A percentile compares a stretch with the other conserved stretches of the same genome.
Conservation (phyloP, 1,140 invertebrate species). For the Cherax quadricarinatus region DNA sequence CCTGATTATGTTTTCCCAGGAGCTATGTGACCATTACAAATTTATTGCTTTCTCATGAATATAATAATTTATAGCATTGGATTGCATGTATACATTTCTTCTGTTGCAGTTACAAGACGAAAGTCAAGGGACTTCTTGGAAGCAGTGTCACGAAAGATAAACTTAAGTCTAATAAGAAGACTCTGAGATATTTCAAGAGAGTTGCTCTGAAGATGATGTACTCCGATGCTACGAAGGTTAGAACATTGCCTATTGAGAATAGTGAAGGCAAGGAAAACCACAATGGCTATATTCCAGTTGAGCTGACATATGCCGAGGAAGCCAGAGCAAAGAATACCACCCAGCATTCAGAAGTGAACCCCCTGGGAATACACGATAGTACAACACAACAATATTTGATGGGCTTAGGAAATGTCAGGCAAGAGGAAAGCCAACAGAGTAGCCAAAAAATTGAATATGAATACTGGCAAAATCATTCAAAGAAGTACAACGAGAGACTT, state of each 20-base stretch:
- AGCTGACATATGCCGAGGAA: constrained; percentile 55
- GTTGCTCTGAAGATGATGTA: constrained; percentile 8
- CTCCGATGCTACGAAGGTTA: constrained; percentile 34
- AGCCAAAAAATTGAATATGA: constrained; percentile 50
- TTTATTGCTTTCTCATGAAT: no score
- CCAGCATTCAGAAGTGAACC: constrained; percentile 12
- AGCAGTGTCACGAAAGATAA: not conserved
- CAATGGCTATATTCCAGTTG: constrained; percentile 36
- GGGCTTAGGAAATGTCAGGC: constrained; percentile 15
- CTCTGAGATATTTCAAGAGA: constrained; percentile 42
- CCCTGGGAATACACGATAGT: constrained; percentile 66
- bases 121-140: constrained; percentile 6
- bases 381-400: constrained; percentile 73
- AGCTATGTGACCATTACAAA: no score
- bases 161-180: not conserved
- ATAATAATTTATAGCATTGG: no score
- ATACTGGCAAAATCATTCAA: constrained; percentile 74
- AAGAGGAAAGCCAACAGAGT: constrained; percentile 27
- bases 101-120: constrained; percentile 46
- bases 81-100: not conserved
- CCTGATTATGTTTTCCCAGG: no score
- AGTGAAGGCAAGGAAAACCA: not conserved
- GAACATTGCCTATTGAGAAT: not conserved
- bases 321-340: constrained; percentile 12
- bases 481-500: constrained; percentile 76